Evolutionary conservation across 2,797 vertebrate genomes (phyloP), one percentile per base, ranked within the genome.

Genomic region (Ceryle rudis): DNA sequence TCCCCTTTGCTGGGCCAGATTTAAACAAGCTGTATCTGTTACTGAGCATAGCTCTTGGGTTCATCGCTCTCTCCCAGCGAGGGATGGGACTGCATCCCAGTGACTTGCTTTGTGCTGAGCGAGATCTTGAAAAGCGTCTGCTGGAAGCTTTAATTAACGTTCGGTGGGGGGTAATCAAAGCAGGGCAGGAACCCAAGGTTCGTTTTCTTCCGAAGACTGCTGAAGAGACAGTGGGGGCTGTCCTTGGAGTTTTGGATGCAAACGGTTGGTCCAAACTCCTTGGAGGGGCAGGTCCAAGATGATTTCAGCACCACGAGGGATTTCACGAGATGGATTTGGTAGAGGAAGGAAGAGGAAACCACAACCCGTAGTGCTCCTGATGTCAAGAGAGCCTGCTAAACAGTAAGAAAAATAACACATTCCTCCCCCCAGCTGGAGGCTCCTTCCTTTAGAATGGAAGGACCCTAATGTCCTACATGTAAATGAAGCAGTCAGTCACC

Each of bases 331-430:
- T 44, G 37, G 70, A 72, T 39, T 49, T 1, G 3, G 77, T 9
- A 46, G 20, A 10, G 41, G 14, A 69, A 81, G 42, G 62, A 75
- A 81, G 8, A 11, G 23, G 19, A 82, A 91, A 70, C 55, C 66
- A 81, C 79, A 72, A 42, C 5, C 46, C 18, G 33, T 3, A 1
- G 11, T 4, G 1, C 23, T 66, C 29, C 65, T 51, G 29, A 8
- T 1, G 0, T 1, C 0, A 2, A 62, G 20, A 0, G 0, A 29
- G n/a, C 13, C 42, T 55, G 26, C 20, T 22, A 25, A 55, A 47
- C 5, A 4, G 14, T 3, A 8, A 39, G 22, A 65, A 46, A 54
- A 49, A 33, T 5, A 12, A 6, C 49, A 74, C 2, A 0, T 19
- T 65, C 21, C 13, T 42, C 21, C 25, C 25, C 44, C 7, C 28